Evolutionary conservation across 2,797 vertebrate genomes (phyloP).

Genomic region (Odontamblyopus rebecca): DNA sequence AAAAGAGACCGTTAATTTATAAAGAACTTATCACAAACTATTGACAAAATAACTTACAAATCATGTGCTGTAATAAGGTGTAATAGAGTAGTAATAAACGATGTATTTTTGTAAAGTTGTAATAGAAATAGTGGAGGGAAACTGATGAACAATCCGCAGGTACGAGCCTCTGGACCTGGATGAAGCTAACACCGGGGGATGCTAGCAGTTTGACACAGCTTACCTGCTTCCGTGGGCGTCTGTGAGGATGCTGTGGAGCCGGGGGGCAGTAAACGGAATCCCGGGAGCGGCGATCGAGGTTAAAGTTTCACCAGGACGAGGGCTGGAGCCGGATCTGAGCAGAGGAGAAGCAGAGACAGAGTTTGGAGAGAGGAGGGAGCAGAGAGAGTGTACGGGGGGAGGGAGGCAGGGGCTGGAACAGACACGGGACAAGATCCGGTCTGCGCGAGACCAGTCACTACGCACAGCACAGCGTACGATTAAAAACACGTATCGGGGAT

Average conservation of each 20-base stretch:
- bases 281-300: neutral
- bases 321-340: neutral
- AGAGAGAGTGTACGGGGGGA: neutral
- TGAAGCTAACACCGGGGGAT: neutral
- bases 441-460: neutral
- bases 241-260: neutral
- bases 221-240: neutral
- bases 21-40: neutral
- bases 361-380: neutral
- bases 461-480: neutral
- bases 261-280: neutral
- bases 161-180: neutral
- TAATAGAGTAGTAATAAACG: no score
- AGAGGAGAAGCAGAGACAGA: neutral
- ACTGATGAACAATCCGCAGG: neutral
- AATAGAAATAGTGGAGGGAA: no score
- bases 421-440: neutral
- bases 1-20: neutral
- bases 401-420: neutral
- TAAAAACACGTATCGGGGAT: neutral
- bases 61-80: neutral
- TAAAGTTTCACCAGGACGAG: constrained; percentile 9
- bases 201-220: neutral
- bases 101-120: neutral
- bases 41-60: neutral